Percentiles rank a stretch among this genome's conserved stretches.
These are phyloP conservation scores for Catharus minimus DNA, from an alignment of 2,113 vertebrate genomes.

Conservation along the genomic window DNA sequence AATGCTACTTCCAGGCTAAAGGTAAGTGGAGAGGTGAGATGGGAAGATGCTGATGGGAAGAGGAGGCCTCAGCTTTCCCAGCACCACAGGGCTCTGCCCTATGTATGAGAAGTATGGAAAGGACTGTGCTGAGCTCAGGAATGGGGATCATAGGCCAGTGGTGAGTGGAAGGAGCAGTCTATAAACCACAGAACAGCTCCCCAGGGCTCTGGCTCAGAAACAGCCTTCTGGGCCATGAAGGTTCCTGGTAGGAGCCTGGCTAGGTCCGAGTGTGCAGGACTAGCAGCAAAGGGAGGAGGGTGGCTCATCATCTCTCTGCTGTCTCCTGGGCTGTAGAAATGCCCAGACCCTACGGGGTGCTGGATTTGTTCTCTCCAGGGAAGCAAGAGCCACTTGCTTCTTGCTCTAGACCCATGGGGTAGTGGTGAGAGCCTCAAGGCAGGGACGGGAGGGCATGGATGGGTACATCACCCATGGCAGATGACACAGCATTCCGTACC, in stretches of 20 bases:
- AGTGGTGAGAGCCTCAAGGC: not conserved
- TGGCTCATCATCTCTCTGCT: accelerated
- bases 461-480: not conserved
- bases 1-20: constrained; percentile 90
- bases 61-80: not conserved
- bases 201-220: constrained; percentile 46
- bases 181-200: constrained; percentile 16
- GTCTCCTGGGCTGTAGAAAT: not conserved
- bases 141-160: not conserved
- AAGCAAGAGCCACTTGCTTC: not conserved
- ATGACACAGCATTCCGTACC: not conserved
- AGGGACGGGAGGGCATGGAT: not conserved
- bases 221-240: not conserved
- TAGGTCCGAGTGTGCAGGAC: accelerated
- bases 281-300: not conserved
- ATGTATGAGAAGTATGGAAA: accelerated
- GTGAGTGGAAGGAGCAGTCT: not conserved
- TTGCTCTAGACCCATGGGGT: not conserved
- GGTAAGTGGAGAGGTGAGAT: constrained; percentile 70
- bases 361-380: not conserved
- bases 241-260: not conserved
- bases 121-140: not conserved
- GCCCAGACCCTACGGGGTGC: accelerated
- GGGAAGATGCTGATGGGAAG: not conserved
- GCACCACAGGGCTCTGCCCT: accelerated